Evolutionary conservation across 2,113 vertebrate species (phyloP).

Genomic region (Cervus canadensis): DNA sequence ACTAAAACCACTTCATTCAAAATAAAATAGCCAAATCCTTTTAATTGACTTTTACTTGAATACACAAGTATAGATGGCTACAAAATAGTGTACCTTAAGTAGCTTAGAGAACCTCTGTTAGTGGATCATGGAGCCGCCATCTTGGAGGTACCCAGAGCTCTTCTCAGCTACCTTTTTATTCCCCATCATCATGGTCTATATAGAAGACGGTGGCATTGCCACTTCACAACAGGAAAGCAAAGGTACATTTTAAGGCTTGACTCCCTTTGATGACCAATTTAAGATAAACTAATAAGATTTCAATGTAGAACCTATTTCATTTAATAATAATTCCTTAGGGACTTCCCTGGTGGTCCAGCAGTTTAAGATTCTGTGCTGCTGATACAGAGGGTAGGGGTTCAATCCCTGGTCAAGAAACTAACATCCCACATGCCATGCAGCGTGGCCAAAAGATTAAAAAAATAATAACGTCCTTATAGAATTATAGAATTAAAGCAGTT

Average conservation of each 20-base stretch:
- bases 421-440: not conserved
- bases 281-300: conserved; percentile 24
- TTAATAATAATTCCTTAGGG: not conserved
- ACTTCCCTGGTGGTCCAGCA: not conserved
- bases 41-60: not conserved
- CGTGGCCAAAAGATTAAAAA: not conserved
- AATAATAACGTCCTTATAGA: not conserved
- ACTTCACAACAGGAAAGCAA: not conserved
- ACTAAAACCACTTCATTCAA: conserved; percentile 12
- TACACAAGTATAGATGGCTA: not conserved
- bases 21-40: conserved; percentile 19
- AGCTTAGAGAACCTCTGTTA: not conserved
- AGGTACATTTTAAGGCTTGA: not conserved
- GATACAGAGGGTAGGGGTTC: not conserved
- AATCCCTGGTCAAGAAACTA: not conserved
- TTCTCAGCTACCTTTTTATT: not conserved
- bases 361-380: not conserved
- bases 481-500: conserved; percentile 6
- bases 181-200: not conserved
- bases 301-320: not conserved
- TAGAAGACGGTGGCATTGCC: not conserved
- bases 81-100: not conserved
- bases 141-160: not conserved
- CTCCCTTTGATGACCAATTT: not conserved
- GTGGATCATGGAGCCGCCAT: not conserved